Conservation (phyloP, 2,113 vertebrate species). For the Rhipidura dahli region DNA sequence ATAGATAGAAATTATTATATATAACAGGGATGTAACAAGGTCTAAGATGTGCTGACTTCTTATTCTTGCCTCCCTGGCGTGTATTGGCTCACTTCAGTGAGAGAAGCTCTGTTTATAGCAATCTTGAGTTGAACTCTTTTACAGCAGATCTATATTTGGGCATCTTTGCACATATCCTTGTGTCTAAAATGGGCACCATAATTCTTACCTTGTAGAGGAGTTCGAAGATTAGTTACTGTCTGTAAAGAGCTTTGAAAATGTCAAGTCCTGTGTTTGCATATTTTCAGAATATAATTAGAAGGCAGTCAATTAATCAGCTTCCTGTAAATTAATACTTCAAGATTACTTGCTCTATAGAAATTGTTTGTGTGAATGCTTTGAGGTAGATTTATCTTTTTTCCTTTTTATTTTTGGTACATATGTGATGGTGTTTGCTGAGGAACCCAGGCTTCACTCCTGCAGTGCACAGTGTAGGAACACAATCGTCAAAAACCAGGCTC, state of each 20-base stretch:
- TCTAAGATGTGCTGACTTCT: conserved; percentile 30
- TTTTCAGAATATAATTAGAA: neutral
- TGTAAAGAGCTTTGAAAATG: conserved; percentile 18
- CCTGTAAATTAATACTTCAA: neutral
- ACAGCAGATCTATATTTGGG: conserved; percentile 50
- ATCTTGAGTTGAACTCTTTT: neutral
- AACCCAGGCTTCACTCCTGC: neutral
- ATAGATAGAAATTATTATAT: conserved; percentile 23
- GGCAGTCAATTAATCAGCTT: neutral
- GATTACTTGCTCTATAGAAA: neutral
- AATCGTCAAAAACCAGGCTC: neutral
- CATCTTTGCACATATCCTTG: conserved; percentile 27
- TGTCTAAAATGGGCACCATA: conserved; percentile 27
- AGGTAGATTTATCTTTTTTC: neutral
- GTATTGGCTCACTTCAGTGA: conserved; percentile 1
- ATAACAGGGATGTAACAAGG: conserved; percentile 19
- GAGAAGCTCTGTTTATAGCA: conserved; percentile 37
- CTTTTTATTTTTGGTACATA: neutral
- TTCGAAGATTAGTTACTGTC: neutral
- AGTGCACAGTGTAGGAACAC: neutral
- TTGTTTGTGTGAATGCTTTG: neutral
- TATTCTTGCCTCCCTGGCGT: neutral
- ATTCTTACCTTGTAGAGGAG: conserved; percentile 24
- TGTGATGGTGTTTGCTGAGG: neutral
- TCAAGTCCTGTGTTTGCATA: neutral